phyloP scores from a whole-genome alignment of 1,140 invertebrate genomes.

The Rhizoglyphus robini region DNA sequence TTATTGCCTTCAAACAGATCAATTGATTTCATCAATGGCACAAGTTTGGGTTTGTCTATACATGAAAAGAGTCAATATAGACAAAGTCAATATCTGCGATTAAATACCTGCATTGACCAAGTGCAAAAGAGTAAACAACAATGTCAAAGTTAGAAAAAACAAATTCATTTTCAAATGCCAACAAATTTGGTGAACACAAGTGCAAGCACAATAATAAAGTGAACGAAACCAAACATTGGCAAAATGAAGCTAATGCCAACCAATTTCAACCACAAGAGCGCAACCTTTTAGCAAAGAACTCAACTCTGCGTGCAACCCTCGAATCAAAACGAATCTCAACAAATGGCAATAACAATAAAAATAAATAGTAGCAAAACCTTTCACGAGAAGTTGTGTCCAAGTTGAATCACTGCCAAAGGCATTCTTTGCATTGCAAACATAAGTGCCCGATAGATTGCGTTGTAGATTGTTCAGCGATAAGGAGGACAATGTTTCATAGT shows the following conservation, averaged over 20 bases:
- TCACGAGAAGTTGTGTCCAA: too few relatives aligned
- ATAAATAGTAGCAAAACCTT: too few relatives aligned
- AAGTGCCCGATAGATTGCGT: too few relatives aligned
- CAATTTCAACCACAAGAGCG: neutral
- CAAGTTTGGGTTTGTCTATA: neutral
- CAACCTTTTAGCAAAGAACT: neutral
- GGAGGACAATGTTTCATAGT: too few relatives aligned
- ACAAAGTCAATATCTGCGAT: neutral
- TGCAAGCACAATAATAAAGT: too few relatives aligned
- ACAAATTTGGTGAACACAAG: too few relatives aligned
- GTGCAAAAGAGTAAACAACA: neutral
- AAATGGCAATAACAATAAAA: too few relatives aligned
- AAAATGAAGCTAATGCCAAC: neutral
- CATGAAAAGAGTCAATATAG: too few relatives aligned
- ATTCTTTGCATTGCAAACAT: too few relatives aligned
- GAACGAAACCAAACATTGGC: neutral
- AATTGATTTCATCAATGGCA: neutral
- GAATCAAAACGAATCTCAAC: neutral
- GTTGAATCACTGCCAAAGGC: too few relatives aligned
- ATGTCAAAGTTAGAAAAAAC: neutral
- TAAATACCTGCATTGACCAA: too few relatives aligned
- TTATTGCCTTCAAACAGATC: neutral
- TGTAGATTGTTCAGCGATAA: too few relatives aligned
- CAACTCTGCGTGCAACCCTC: neutral
- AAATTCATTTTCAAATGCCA: neutral